Percentiles rank a stretch among this genome's conserved stretches.
Conservation (phyloP, 2,888 invertebrate genomes). For the Biston betularia region DNA sequence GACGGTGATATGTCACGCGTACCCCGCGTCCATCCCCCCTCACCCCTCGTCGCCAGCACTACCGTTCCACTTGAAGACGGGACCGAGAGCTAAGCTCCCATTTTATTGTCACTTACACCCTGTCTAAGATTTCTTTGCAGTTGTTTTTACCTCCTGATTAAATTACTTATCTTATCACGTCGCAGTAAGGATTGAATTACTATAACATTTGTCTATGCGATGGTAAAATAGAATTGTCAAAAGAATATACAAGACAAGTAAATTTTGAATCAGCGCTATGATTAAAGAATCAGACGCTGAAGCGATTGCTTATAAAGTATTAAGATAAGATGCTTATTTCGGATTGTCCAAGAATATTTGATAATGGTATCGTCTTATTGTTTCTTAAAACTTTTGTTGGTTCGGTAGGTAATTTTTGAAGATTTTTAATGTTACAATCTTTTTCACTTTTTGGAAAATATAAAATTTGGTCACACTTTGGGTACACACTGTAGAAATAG, state of each 20-base stretch:
- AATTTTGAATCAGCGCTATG: conserved; percentile 76
- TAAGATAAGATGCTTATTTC: conserved; percentile 74
- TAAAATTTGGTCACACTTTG: background rate
- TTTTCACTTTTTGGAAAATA: conserved; percentile 2
- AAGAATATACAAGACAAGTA: conserved; percentile 69
- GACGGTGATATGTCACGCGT: conserved; percentile 54
- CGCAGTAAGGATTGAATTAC: conserved; percentile 53
- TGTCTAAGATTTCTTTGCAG: conserved; percentile 73
- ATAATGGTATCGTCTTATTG: conserved; percentile 62
- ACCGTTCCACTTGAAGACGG: conserved; percentile 82
- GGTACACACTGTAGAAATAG: too few relatives aligned
- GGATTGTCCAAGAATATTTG: conserved; percentile 71
- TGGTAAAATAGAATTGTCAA: conserved; percentile 51
- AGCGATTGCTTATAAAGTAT: conserved; percentile 80
- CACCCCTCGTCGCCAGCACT: conserved; percentile 42
- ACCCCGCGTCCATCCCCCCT: conserved; percentile 60
- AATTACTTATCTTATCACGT: conserved; percentile 47
- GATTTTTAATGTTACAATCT: conserved; percentile 21
- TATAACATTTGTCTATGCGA: conserved; percentile 6
- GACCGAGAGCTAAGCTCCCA: conserved; percentile 81
- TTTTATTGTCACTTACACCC: conserved; percentile 86
- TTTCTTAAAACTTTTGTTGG: conserved; percentile 55
- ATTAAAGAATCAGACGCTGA: conserved; percentile 79
- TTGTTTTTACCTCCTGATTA: conserved; percentile 55
- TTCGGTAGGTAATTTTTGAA: conserved; percentile 23